phyloP scores from a whole-genome alignment of 2,888 invertebrate genomes.

The Andricus quercusramuli region DNA sequence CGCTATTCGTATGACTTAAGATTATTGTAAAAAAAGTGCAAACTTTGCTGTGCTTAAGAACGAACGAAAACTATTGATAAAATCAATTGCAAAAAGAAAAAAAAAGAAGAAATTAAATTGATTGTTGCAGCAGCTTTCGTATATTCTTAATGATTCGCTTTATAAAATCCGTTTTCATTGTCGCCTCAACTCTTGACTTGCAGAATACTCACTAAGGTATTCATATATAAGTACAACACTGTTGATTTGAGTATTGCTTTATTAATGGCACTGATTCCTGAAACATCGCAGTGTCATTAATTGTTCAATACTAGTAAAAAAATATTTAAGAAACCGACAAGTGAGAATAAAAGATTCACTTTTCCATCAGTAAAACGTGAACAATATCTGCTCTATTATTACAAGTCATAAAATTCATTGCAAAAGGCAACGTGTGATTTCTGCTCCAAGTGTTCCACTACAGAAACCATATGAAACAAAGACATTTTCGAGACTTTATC shows the following conservation, averaged over 20 bases:
- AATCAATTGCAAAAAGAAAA: not conserved
- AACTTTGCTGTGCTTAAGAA: not conserved
- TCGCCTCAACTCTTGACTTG: not conserved
- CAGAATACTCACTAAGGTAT: not conserved
- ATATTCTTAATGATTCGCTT: not conserved
- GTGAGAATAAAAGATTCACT: constrained; percentile 15
- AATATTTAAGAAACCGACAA: constrained; percentile 8
- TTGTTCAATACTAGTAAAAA: not conserved
- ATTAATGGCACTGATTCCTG: constrained; percentile 38
- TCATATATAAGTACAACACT: constrained; percentile 32
- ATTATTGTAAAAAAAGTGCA: constrained; percentile 6
- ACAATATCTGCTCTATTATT: constrained; percentile 18
- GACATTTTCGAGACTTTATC: constrained; percentile 1
- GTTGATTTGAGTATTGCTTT: not conserved
- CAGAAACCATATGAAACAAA: constrained; percentile 12
- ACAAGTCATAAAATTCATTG: constrained; percentile 62
- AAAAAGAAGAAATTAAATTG: not conserved
- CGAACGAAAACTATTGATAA: not conserved
- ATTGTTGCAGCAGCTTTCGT: not conserved
- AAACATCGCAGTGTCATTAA: constrained; percentile 3
- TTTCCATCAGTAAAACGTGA: constrained; percentile 5
- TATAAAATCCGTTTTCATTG: not conserved
- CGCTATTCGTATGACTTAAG: not conserved
- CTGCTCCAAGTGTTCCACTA: constrained; percentile 57
- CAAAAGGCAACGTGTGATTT: constrained; percentile 76